Evolutionary conservation across 1,140 invertebrate genomes (phyloP), one percentile per base, ranked within the genome.

Genomic region (Maconellicoccus hirsutus): DNA sequence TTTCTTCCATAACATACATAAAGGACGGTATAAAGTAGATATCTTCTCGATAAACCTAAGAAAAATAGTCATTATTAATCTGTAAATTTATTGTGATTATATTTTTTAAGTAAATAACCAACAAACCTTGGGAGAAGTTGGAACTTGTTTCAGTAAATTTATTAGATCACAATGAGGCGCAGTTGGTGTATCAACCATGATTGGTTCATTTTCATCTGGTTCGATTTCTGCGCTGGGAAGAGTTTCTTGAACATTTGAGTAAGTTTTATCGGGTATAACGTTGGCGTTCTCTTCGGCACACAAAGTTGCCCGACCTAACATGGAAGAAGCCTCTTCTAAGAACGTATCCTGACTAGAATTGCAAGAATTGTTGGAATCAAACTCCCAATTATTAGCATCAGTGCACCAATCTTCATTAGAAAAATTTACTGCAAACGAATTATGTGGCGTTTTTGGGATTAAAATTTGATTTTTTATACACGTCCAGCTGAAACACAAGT

Each of bases 301-400:
- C 23, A 76, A 63, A 10, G 71, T 75, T 3, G 77, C 78, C 0
- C 39, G 59, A 29, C 19, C 16, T 8, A 66, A 16, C 25, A 66
- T 66, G 19, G 61, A 66, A 25, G 61, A 10, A 26, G 25, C 61
- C 16, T 66, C 22, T 12, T 8, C 61, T 8, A 23, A n/a, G 21
- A 42, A 70, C 19, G n/a, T 21, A 52, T 21, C 33, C 1, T 8
- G 25, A 70, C 16, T 59, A 3, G 80, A 71, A 77, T 87, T 86
- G 22, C 61, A 25, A 4, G 85, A 84, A 79, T 87, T 86, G 74
- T 84, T 80, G 6, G 42, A 78, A 33, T 80, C 80, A 66, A 85
- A 83, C 0, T 82, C 87, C 87, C 87, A 90, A 74, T 89, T 86
- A 77, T 90, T 86, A 0, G 86, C 87, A 74, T 84, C 86, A n/a